Base-by-base conservation (phyloP, 2,113 vertebrate species). In the Elanoides forficatus region DNA sequence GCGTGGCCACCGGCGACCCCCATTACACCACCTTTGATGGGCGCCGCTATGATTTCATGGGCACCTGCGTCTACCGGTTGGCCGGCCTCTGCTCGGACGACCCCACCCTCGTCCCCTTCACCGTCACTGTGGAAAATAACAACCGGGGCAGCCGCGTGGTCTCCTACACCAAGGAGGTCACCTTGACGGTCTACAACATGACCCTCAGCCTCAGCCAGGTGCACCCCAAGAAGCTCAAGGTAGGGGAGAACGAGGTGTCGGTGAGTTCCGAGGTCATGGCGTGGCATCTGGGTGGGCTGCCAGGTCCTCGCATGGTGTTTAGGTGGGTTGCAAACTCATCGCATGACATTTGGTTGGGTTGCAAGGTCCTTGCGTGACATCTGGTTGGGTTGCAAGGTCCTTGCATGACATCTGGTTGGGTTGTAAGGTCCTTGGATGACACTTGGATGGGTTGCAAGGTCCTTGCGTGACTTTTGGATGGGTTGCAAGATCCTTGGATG, bases 11-110 rank as follows among this genome's bases (percentile, higher is more conserved):
- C 18, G 98, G 98, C 0, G 98, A 98, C 45, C 97, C 98, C 21
- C 98, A 99, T 43, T 99, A 98, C 65, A 98, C 96, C 94, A 99
- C 98, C 58, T 99, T 98, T 5, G 98, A 99, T 1, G 97, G 98
- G 21, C 96, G 38, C 72, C 96, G 93, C 72, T 99, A 82, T 1
- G 74, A 99, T 86, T 99, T 99, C 97, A 98, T 98, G 82, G 99
- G 98, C 38, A 98, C 98, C 38, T 99, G 98, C 60, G 56, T 97
- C n/a, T 99, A 99, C 68, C 87, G 91, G 62, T 20, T 96, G 25
- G 93, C 83, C 0, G 94, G 38, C 7, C 70, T 97, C 55, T 91
- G 81, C 97, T 68, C 97, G 1, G 15, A 95, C 1, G 78, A 98
- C 43, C 63, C 97, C 40, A 56, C 60, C 6, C 96, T 98, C 0